Conservation (phyloP, 2,113 vertebrate species). For the Elaphurus davidianus region DNA sequence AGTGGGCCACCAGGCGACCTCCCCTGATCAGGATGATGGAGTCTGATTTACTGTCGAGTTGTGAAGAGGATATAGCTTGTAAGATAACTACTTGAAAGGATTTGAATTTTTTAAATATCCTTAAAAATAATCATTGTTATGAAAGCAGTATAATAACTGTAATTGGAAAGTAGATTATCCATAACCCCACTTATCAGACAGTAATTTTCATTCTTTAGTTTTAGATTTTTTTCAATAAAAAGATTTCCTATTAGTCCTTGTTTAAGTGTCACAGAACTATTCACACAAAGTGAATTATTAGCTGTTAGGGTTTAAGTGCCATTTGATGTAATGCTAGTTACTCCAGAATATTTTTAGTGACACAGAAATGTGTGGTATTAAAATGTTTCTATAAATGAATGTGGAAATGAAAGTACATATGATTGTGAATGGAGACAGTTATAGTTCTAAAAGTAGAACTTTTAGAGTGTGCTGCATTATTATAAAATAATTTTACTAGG, state of each 20-base stretch:
- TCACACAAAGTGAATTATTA: not conserved
- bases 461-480: not conserved
- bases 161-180: not conserved
- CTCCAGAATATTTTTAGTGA: not conserved
- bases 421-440: not conserved
- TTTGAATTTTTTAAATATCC: not conserved
- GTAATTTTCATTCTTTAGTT: conserved; percentile 7
- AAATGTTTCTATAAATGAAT: conserved; percentile 16
- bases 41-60: not conserved
- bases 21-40: not conserved
- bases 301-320: not conserved
- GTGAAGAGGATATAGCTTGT: not conserved
- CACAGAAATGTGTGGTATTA: not conserved
- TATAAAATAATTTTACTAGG: not conserved
- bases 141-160: not conserved
- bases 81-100: not conserved
- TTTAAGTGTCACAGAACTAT: not conserved
- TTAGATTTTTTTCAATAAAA: not conserved
- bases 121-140: not conserved
- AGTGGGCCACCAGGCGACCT: not conserved
- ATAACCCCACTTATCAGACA: not conserved
- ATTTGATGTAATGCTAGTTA: not conserved
- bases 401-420: not conserved
- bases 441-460: not conserved
- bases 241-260: not conserved